Base-by-base conservation (phyloP, 2,113 vertebrate genomes). In the Danionella cerebrum region DNA sequence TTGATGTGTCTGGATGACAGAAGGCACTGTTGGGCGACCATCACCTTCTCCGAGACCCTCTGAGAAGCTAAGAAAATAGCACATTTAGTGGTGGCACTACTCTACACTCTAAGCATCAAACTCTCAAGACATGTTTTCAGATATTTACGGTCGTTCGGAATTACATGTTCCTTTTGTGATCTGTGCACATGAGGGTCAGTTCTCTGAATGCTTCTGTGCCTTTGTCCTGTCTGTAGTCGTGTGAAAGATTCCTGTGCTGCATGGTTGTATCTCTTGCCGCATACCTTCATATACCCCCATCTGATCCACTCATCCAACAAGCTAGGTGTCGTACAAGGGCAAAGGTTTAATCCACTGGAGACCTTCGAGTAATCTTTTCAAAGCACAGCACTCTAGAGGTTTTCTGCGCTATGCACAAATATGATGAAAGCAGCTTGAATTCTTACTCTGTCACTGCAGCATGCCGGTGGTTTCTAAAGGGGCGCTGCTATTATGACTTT, bases 401-500 rank as follows among this genome's bases (percentile, higher is more conserved):
- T 36, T 31, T 22, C 22, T 35, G 14, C 16, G 29, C 52, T 69
- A 63, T 69, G 53, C 55, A 63, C 70, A 73, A 50, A 66, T 22
- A 59, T 65, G n/a, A 64, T 29, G 13, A 38, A 42, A 44, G 31
- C 65, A 53, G 29, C 70, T 66, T 39, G 35, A 22, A 14, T 33
- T 55, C 53, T 29, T 47, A 35, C n/a, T 39, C 8, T 11, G 42
- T 35, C 29, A 48, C 42, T 38, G 54, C 24, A 27, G 31, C 51
- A 52, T 48, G 58, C 31, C 24, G 27, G 39, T 57, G 7, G 48
- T 25, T 50, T 53, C 58, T 12, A 35, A 33, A 22, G 2, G 33
- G 41, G 33, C 5, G 9, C 51, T 50, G 51, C 39, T 4, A 31
- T 60, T 60, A 19, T 60, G 19, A 42, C 10, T 41, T 57, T 57